phyloP scores from a whole-genome alignment of 2,113 vertebrate genomes.

The Gallinago paraguaiae region DNA sequence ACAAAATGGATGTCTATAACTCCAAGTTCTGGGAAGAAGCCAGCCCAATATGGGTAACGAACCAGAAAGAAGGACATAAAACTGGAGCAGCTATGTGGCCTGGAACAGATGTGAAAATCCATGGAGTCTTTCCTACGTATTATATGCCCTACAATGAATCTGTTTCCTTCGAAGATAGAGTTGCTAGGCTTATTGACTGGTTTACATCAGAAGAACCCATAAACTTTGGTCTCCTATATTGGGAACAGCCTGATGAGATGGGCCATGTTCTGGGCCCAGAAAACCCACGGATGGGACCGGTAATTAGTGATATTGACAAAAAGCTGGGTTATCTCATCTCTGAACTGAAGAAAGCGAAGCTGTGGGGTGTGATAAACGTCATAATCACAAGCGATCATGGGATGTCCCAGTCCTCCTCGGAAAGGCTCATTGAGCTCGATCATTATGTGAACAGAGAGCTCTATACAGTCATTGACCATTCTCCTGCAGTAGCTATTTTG shows the following conservation, averaged over 20 bases:
- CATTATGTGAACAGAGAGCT: conserved; percentile 81
- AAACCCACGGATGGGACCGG: conserved; percentile 76
- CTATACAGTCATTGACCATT: conserved; percentile 85
- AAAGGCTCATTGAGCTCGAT: conserved; percentile 88
- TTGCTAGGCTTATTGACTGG: conserved; percentile 84
- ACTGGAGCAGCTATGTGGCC: conserved; percentile 93
- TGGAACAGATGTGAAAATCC: conserved; percentile 88
- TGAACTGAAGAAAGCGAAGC: conserved; percentile 78
- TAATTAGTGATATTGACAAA: conserved; percentile 83
- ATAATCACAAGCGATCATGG: conserved; percentile 93
- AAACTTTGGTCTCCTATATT: conserved; percentile 88
- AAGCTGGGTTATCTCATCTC: conserved; percentile 87
- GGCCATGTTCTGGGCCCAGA: conserved; percentile 87
- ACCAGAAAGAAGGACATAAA: conserved; percentile 83
- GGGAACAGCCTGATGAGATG: conserved; percentile 90
- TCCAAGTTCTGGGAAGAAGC: conserved; percentile 90
- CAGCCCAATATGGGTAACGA: conserved; percentile 86
- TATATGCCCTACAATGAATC: conserved; percentile 86
- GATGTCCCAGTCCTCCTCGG: conserved; percentile 84
- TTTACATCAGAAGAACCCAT: conserved; percentile 81
- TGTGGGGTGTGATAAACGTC: conserved; percentile 84
- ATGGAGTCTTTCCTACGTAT: conserved; percentile 75
- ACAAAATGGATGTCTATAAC: conserved; percentile 78
- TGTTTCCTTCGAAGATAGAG: conserved; percentile 82
- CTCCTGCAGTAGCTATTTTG: conserved; percentile 86